These are phyloP conservation scores for Rhinichthys klamathensis DNA, from an alignment of 2,113 vertebrate species.

Conservation along the genomic window DNA sequence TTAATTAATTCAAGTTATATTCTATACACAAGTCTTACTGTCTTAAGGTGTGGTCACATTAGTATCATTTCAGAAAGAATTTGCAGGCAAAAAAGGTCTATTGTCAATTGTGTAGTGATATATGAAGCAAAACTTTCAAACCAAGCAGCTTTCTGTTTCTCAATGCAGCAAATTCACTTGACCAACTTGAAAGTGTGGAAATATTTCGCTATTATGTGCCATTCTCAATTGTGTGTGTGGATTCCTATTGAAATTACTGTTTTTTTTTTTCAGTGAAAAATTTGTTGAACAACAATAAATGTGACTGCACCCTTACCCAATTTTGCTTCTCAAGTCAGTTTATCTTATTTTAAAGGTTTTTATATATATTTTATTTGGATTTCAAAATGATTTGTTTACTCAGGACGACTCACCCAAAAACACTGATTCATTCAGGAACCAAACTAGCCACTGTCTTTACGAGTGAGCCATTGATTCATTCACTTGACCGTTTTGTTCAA, in stretches of 20 bases:
- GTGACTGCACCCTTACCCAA: background rate
- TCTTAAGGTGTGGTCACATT: background rate
- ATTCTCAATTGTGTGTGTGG: too few relatives aligned
- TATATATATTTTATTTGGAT: background rate
- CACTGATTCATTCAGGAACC: too few relatives aligned
- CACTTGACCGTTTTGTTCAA: too few relatives aligned
- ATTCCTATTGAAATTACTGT: background rate
- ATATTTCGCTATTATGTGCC: too few relatives aligned
- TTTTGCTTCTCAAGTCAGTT: background rate
- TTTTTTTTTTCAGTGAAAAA: background rate
- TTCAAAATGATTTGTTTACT: too few relatives aligned
- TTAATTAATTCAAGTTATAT: background rate
- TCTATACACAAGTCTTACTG: background rate
- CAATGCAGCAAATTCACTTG: background rate
- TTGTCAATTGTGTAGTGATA: background rate
- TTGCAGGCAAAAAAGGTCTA: background rate
- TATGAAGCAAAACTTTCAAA: background rate
- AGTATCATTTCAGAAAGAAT: background rate
- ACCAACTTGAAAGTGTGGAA: too few relatives aligned
- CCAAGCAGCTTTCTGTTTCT: background rate
- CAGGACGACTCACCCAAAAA: too few relatives aligned
- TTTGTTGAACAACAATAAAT: background rate
- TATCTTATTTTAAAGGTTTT: background rate
- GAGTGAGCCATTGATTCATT: background rate
- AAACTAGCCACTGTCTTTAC: background rate